Conservation (phyloP, 2,797 vertebrate species). For the Avahi laniger region DNA sequence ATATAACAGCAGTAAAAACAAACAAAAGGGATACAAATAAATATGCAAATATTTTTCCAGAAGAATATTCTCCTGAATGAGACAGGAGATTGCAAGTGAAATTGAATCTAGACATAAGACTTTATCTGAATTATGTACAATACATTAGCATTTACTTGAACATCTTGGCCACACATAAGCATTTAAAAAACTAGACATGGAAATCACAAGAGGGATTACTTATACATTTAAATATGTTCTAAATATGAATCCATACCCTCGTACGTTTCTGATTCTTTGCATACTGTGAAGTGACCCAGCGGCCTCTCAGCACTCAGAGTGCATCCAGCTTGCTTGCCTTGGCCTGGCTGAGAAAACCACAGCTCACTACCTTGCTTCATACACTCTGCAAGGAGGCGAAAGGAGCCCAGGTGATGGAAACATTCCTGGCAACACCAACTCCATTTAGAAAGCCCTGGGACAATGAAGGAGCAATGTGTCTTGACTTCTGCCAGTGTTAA, state of each 20-base stretch:
- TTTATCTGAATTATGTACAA: neutral
- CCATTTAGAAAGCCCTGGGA: neutral
- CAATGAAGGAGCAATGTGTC: conserved; percentile 18
- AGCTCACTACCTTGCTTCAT: conserved; percentile 72
- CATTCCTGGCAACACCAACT: neutral
- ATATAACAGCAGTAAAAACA: neutral
- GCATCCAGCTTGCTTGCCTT: conserved; percentile 79
- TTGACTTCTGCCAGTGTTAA: conserved; percentile 51
- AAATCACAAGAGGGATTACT: neutral
- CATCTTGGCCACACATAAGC: neutral
- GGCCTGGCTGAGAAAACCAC: conserved; percentile 81
- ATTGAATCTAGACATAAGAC: neutral
- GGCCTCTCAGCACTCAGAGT: conserved; percentile 73
- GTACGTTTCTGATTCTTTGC: conserved; percentile 79
- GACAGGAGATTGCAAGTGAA: neutral
- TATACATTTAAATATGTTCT: conserved; percentile 58
- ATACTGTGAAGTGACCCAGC: conserved; percentile 74
- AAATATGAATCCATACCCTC: conserved; percentile 50
- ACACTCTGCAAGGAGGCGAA: conserved; percentile 57
- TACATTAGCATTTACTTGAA: neutral
- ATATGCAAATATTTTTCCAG: neutral
- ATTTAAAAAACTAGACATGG: neutral
- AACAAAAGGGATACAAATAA: neutral
- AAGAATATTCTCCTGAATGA: neutral
- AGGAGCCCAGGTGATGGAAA: conserved; percentile 56